These are phyloP conservation scores for Drosophila pachea DNA, from an alignment of 1,140 invertebrate species.

Conservation along the genomic window DNA sequence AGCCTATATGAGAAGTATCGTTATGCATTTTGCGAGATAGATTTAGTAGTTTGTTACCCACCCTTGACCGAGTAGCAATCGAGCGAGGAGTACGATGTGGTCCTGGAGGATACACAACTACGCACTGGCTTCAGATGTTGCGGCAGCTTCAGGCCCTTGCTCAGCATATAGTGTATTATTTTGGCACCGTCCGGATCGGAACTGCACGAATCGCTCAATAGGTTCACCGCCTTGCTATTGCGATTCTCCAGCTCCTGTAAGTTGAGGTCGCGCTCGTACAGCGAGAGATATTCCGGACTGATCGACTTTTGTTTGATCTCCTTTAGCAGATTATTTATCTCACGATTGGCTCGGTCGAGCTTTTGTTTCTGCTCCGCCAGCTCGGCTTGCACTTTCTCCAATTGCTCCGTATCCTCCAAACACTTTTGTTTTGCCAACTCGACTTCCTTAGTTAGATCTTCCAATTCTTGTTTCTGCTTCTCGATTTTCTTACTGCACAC, in stretches of 20 bases:
- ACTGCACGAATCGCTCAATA: conserved; percentile 74
- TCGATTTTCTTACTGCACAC: conserved; percentile 49
- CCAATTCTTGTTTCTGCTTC: conserved; percentile 37
- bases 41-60: neutral
- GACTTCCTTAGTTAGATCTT: conserved; percentile 35
- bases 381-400: conserved; percentile 62
- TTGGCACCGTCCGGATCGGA: conserved; percentile 61
- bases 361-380: conserved; percentile 68
- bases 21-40: neutral
- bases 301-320: conserved; percentile 53
- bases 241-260: conserved; percentile 74
- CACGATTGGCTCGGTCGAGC: conserved; percentile 68
- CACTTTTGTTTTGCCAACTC: conserved; percentile 34
- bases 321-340: conserved; percentile 61
- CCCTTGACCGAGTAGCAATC: conserved; percentile 48
- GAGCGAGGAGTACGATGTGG: conserved; percentile 52
- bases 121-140: conserved; percentile 57
- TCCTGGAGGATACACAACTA: conserved; percentile 61
- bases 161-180: conserved; percentile 54
- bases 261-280: conserved; percentile 71
- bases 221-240: conserved; percentile 76
- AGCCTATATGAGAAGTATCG: conserved; percentile 4
- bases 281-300: conserved; percentile 67
- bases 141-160: conserved; percentile 71
- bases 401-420: conserved; percentile 52